Conservation (phyloP, 2,113 vertebrate genomes). For the Strigops habroptila region DNA sequence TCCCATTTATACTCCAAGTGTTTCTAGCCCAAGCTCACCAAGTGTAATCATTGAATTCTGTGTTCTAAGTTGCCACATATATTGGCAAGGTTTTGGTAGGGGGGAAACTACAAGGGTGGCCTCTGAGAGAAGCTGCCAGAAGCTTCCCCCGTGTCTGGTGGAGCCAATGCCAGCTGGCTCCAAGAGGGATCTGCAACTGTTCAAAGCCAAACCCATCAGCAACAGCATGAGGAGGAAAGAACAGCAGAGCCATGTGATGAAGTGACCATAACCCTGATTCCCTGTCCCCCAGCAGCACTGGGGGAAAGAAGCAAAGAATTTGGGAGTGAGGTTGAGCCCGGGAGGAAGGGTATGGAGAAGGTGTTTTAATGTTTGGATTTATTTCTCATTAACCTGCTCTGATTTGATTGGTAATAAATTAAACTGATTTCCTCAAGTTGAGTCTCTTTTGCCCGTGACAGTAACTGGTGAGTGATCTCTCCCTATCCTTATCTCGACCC, state of each 20-base stretch:
- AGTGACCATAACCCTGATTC: background rate
- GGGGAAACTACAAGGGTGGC: background rate
- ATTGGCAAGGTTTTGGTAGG: background rate
- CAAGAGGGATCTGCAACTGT: fast-evolving
- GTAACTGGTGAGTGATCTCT: background rate
- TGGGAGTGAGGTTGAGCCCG: background rate
- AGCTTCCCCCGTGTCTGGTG: fast-evolving
- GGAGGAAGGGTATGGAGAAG: background rate
- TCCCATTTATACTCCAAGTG: background rate
- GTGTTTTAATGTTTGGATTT: background rate
- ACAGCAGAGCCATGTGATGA: background rate
- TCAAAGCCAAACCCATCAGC: background rate
- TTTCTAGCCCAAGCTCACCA: background rate
- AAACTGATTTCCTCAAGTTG: background rate
- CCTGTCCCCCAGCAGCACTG: background rate
- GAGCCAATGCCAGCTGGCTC: background rate
- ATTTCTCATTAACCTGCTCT: background rate
- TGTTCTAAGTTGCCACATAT: fast-evolving
- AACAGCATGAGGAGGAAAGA: background rate
- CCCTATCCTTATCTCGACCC: background rate
- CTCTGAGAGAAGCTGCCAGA: background rate
- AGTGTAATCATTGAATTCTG: background rate
- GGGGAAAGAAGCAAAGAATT: fast-evolving
- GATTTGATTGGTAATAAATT: background rate
- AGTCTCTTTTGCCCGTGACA: background rate